These are phyloP conservation scores for Oryzias melastigma DNA, from an alignment of 2,113 vertebrate species.

Conservation along the genomic window DNA sequence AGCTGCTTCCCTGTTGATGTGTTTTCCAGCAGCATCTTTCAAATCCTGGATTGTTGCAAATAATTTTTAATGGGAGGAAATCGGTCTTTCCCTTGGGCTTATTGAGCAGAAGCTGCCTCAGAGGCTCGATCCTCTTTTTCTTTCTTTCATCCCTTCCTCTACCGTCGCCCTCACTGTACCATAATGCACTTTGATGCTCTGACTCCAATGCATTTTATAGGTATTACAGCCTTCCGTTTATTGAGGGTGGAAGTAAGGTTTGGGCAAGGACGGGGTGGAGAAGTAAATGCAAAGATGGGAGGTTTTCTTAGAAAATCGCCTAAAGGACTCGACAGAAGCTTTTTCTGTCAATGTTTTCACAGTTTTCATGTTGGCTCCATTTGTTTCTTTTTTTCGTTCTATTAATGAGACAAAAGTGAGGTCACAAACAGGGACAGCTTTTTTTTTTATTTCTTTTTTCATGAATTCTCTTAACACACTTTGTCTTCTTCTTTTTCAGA, in stretches of 20 bases:
- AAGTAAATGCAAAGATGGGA: constrained; percentile 44
- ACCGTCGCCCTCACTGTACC: constrained; percentile 26
- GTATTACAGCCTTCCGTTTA: constrained; percentile 44
- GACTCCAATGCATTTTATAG: constrained; percentile 24
- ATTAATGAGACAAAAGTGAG: constrained; percentile 6
- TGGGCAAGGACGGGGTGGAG: constrained; percentile 1
- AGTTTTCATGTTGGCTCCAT: neutral
- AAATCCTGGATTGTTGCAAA: constrained; percentile 68
- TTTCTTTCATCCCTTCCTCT: constrained; percentile 2
- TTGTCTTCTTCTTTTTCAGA: constrained; percentile 18
- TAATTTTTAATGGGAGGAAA: constrained; percentile 73
- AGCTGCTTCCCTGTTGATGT: constrained; percentile 40
- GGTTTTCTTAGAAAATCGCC: constrained; percentile 31
- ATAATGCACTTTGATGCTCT: constrained; percentile 45
- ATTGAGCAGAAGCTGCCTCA: constrained; percentile 32
- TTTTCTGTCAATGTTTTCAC: constrained; percentile 6
- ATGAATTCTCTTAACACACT: constrained; percentile 12
- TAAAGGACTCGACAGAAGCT: neutral
- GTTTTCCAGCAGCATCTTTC: constrained; percentile 56
- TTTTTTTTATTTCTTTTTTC: neutral
- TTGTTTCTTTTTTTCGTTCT: neutral
- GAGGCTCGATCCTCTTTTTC: constrained; percentile 21
- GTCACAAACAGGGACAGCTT: neutral
- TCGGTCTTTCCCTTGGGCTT: constrained; percentile 60
- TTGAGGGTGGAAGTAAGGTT: constrained; percentile 38